These are phyloP conservation scores for Drosophila asahinai DNA, from an alignment of 1,140 invertebrate species.

Conservation along the genomic window DNA sequence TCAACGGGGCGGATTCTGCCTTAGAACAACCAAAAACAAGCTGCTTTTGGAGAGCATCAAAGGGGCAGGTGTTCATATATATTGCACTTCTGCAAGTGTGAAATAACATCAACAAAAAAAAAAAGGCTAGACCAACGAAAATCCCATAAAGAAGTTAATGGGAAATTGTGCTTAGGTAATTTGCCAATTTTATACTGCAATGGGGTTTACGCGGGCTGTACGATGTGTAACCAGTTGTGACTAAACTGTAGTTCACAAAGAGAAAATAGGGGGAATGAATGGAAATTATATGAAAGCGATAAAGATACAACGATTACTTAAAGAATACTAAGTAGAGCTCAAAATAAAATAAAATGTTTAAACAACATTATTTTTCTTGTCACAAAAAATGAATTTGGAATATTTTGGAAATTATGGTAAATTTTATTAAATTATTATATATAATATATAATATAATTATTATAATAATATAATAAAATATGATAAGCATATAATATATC, in stretches of 20 bases:
- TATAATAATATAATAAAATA: background rate
- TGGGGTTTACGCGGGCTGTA: conserved; percentile 21
- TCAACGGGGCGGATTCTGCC: conserved; percentile 59
- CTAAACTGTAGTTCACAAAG: background rate
- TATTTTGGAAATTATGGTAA: too few relatives aligned
- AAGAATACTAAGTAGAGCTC: background rate
- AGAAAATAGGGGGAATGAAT: background rate
- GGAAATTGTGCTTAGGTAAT: conserved; percentile 51
- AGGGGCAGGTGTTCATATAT: conserved; percentile 7
- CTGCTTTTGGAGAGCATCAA: conserved; percentile 1
- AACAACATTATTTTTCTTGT: too few relatives aligned
- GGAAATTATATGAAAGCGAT: background rate
- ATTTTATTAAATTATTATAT: too few relatives aligned
- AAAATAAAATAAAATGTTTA: background rate
- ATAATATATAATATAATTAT: too few relatives aligned
- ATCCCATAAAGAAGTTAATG: conserved; percentile 49
- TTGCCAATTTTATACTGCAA: conserved; percentile 27
- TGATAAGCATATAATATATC: too few relatives aligned
- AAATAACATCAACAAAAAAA: conserved; percentile 35
- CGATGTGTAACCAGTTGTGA: conserved; percentile 31
- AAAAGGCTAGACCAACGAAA: conserved; percentile 6
- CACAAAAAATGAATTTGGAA: too few relatives aligned
- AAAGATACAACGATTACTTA: background rate
- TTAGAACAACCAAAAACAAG: conserved; percentile 63
- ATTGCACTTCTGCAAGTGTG: conserved; percentile 57